Evolutionary conservation across 2,888 invertebrate genomes (phyloP), one percentile per base, ranked within the genome.

Genomic region (Oscheius sp.): DNA sequence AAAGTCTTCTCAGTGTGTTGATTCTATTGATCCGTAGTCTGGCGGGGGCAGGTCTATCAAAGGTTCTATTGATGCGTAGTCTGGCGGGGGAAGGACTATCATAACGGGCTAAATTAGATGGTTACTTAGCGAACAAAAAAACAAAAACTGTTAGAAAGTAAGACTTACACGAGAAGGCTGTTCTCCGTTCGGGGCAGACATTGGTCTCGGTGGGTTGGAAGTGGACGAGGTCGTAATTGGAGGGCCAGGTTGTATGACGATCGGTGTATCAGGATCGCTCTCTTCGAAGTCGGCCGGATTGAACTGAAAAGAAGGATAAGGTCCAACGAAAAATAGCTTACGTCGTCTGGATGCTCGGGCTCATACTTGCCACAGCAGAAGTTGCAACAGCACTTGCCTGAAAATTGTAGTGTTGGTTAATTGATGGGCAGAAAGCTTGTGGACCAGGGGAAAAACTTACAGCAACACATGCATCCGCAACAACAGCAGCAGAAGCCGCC

Each of bases 341-440:
- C 84, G 21, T 79, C 77, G 1, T 84, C 81, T 55, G 76, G 75
- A 57, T 78, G 74, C 47, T 94, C 93, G 72, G 96, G 97, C 92
- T 95, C 96, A 91, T 94, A 97, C 91, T 96, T 96, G 78, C 97
- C 97, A 89, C 95, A 98, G 91, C 98, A 99, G 93, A 96, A 98
- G 92, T 96, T 96, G 92, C 94, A 98, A 91, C 97, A 98, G 90
- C 96, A 97, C 91, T 42, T 42, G 42, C 42, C 42, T 42, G 42
- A 42, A 42, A 42, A 42, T 42, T 42, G 42, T 5, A 42, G 7
- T 42, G 7, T 42, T 5, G 42, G 42, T 42, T 42, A 42, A 5
- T 5, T 42, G 42, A 42, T 7, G 7, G 21, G 21, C 21, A 21
- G 21, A 21, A 21, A 21, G 21, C 21, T 21, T 21, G 21, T 42